Evolutionary conservation across 2,888 invertebrate genomes (phyloP).

Genomic region (Cylindroiulus punctatus): DNA sequence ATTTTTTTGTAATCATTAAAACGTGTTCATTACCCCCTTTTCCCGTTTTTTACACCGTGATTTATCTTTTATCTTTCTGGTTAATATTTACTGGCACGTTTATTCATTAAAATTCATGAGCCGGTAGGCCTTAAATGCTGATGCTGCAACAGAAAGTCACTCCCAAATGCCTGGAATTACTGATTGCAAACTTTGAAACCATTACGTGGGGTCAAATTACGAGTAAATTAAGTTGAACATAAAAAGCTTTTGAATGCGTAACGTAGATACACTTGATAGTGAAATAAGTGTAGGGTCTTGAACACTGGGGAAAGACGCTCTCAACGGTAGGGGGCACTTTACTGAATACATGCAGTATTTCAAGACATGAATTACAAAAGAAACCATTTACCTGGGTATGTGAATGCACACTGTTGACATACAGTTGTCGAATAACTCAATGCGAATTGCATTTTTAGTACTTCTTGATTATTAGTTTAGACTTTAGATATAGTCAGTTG

Average conservation of each 20-base stretch:
- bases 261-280: not conserved
- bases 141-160: not conserved
- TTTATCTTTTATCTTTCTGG: conserved; percentile 12
- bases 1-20: not conserved
- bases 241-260: not conserved
- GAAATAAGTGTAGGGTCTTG: not conserved
- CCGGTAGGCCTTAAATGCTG: not conserved
- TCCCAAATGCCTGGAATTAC: not conserved
- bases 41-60: not conserved
- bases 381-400: no score
- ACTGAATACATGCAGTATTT: not conserved
- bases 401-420: no score
- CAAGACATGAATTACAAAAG: no score
- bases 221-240: conserved; percentile 19
- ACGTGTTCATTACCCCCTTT: not conserved
- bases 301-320: not conserved
- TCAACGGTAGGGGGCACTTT: not conserved
- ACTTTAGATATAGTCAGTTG: no score
- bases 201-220: not conserved
- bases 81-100: conserved; percentile 45
- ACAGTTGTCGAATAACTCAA: no score
- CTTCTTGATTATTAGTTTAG: no score
- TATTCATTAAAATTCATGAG: conserved; percentile 42
- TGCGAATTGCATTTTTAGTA: no score
- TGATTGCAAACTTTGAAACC: conserved; percentile 25